Base-by-base conservation (phyloP, 1,140 invertebrate species). In the Agrilus planipennis region DNA sequence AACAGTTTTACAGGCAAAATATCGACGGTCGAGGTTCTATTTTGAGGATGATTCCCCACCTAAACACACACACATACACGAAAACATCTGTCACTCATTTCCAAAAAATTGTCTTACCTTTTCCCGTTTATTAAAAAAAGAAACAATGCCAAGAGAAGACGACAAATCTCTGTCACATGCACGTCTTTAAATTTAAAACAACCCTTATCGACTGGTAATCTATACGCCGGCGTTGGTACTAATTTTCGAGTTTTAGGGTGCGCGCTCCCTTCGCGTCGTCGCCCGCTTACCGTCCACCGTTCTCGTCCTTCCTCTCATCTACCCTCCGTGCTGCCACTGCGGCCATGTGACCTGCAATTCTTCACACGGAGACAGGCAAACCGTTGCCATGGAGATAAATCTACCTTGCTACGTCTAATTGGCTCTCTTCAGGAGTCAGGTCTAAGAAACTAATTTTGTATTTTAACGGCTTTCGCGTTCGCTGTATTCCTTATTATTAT, bases 311-410 rank as follows among this genome's bases (percentile, higher is more conserved):
- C 23, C 23, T n/a, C n/a, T 25, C 23, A 7, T n/a, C n/a, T 25
- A n/a, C n/a, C 23, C 6, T 25, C 23, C 6, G 23, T 25, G 23
- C 23, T n/a, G 6, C 23, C n/a, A 7, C 23, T n/a, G 39, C 36
- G 42, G 46, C 42, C 52, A 57, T 52, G 51, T 55, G 54, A 58
- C 54, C 54, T 43, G 50, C 57, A 54, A 61, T 61, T 48, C 55
- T 52, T 61, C 58, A 61, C 47, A 20, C 34, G 16, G 45, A 50
- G 56, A 58, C 56, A 53, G 49, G 42, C 44, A 51, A 51, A 51
- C 46, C 57, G 57, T 60, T 61, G 57, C 58, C 47, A 58, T 56
- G 55, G 52, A 41, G 50, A 60, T 61, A 61, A 61, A 61, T 61
- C 52, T 49, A 50, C 55, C 56, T 58, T 57, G 53, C 51, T 49